phyloP scores from a whole-genome alignment of 2,888 invertebrate species.

The Gymnocheta viridis region DNA sequence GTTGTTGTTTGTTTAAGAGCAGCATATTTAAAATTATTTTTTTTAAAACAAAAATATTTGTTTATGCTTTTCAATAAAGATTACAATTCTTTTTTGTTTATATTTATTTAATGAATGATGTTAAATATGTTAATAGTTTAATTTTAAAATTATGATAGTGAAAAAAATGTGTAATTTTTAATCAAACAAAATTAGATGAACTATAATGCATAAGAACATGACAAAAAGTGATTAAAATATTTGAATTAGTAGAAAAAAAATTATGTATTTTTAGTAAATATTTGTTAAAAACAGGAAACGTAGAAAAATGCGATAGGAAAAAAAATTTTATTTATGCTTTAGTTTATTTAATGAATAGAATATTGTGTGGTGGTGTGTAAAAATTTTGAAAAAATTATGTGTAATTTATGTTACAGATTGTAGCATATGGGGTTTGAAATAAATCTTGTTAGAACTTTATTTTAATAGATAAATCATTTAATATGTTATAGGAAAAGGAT shows the following conservation, averaged over 20 bases:
- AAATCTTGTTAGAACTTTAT: not conserved
- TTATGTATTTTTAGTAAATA: not conserved
- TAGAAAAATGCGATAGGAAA: constrained; percentile 11
- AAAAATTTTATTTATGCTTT: constrained; percentile 6
- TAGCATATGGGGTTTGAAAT: not conserved
- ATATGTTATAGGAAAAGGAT: not conserved
- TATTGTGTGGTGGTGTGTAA: constrained; percentile 6
- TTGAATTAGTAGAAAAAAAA: not conserved
- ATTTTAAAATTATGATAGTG: constrained; percentile 4
- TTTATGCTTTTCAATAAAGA: constrained; percentile 39
- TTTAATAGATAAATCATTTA: constrained; percentile 1
- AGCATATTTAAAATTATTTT: constrained; percentile 3
- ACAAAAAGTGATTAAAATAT: constrained; percentile 36
- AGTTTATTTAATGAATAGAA: constrained; percentile 11
- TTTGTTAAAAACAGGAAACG: not conserved
- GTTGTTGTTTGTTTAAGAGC: not conserved
- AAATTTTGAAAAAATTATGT: constrained; percentile 16
- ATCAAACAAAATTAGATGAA: constrained; percentile 18
- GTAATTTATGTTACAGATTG: constrained; percentile 9
- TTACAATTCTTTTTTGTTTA: not conserved
- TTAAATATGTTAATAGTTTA: not conserved
- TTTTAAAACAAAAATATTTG: constrained; percentile 41
- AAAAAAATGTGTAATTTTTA: constrained; percentile 13
- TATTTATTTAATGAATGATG: constrained; percentile 6
- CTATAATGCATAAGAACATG: constrained; percentile 18